Evolutionary conservation across 2,797 vertebrate species (phyloP), one percentile per base, ranked within the genome.

Genomic region (Oceanodroma leucorhoa): DNA sequence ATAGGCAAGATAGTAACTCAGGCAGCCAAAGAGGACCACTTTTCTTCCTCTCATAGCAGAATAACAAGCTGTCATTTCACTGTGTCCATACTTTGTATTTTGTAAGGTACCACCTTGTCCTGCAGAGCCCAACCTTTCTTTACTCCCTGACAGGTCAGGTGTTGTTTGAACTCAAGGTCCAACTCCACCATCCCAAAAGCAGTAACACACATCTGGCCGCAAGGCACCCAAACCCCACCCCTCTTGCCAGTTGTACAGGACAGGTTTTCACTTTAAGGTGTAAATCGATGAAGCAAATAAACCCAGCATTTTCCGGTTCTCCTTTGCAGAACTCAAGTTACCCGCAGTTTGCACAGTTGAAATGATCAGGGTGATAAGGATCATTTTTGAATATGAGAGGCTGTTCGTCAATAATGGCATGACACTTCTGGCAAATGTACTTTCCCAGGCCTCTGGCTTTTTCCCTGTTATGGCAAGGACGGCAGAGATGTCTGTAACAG

Each of bases 261-360:
- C 22, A 54, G 40, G 11, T 54, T 95, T 93, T 55, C 51, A 45
- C n/a, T 87, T 82, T 30, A 71, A 82, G n/a, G 53, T 34, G 38
- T 21, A 70, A 90, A 77, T 2, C 3, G 2, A 58, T 14, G 27
- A 69, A 66, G 46, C 36, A 71, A 72, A 70, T 62, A 91, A 89
- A 43, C 19, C 22, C 77, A 85, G 86, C 38, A 29, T 86, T 82
- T 65, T 58, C 53, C 23, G 11, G 2, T 70, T 82, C 83, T 73
- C 71, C 58, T 75, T 69, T 57, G 67, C 60, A 87, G 83, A 79
- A 81, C 55, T 73, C 65, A 80, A 92, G 88, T 97, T 97, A 99
- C 99, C 99, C 99, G 95, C 99, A 99, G 94, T 99, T 99, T 97
- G 97, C 99, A 97, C 99, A 99, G 98, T 98, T 99, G 98, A 99